Conservation (phyloP, 2,113 vertebrate species). For the Onychorhynchus coronatus region DNA sequence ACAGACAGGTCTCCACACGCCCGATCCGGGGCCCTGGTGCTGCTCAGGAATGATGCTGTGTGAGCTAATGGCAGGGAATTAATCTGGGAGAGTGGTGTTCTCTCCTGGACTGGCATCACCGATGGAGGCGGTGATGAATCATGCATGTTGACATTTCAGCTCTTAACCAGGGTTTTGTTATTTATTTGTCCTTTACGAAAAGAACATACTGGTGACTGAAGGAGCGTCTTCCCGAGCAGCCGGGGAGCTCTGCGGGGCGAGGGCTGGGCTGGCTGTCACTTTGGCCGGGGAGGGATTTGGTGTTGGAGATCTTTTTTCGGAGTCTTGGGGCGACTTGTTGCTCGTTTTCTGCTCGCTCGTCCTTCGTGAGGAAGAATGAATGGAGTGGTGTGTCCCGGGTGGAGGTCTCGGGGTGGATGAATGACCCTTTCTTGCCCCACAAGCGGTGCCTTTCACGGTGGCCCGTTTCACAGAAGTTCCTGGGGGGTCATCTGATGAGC, state of each 20-base stretch:
- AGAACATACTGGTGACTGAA: not conserved
- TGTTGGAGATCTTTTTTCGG: not conserved
- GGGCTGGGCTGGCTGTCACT: not conserved
- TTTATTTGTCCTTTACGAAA: constrained; percentile 13
- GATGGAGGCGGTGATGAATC: not conserved
- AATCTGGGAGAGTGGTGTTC: not conserved
- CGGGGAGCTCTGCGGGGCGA: not conserved
- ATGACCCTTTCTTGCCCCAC: not conserved
- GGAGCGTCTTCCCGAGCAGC: not conserved
- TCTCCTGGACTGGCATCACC: not conserved
- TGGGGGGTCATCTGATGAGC: not conserved
- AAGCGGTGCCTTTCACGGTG: not conserved
- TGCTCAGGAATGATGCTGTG: not conserved
- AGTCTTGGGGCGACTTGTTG: not conserved
- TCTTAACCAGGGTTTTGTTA: not conserved
- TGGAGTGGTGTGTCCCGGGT: not conserved
- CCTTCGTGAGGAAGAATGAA: not conserved
- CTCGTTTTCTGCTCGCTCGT: not conserved
- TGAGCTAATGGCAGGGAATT: not conserved
- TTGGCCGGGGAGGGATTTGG: not conserved
- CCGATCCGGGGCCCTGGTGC: not conserved
- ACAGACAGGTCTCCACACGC: not conserved
- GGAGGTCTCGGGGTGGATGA: not conserved
- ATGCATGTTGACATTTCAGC: constrained; percentile 17
- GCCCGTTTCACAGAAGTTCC: not conserved